phyloP scores from a whole-genome alignment of 1,140 invertebrate genomes.

The Solen grandis region DNA sequence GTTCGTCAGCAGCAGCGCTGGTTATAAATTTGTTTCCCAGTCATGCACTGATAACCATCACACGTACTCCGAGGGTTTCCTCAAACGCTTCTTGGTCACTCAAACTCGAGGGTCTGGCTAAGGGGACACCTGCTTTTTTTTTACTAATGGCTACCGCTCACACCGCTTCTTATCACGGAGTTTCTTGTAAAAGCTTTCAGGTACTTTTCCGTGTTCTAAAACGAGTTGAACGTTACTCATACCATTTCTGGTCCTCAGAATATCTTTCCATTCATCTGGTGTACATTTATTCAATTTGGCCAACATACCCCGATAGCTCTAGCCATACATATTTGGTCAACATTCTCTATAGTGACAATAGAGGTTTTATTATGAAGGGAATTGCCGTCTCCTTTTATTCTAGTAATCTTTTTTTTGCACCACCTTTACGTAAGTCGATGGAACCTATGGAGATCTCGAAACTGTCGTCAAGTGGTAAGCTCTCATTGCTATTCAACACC shows the following conservation, averaged over 20 bases:
- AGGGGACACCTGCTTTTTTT: neutral
- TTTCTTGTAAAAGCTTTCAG: no score
- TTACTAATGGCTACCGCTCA: constrained; percentile 4
- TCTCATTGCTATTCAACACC: constrained; percentile 5
- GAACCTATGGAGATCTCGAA: constrained; percentile 9
- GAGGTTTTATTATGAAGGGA: no score
- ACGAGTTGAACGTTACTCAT: neutral
- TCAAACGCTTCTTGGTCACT: constrained; percentile 12
- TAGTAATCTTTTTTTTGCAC: neutral
- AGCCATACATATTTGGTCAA: no score
- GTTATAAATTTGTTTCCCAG: constrained; percentile 24
- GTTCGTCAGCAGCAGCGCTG: constrained; percentile 3
- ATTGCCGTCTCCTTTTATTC: neutral
- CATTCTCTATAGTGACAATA: no score
- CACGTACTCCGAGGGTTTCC: constrained; percentile 4
- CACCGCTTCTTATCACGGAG: no score
- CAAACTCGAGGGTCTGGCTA: neutral
- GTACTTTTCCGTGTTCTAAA: no score
- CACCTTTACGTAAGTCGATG: constrained; percentile 12
- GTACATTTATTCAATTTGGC: constrained; percentile 11
- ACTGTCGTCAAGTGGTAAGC: constrained; percentile 3
- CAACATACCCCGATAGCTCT: constrained; percentile 18
- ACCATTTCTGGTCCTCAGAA: neutral
- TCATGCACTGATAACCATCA: constrained; percentile 12
- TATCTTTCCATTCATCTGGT: neutral